These are phyloP conservation scores for Globodera rostochiensis DNA, from an alignment of 1,140 invertebrate genomes.

Conservation along the genomic window DNA sequence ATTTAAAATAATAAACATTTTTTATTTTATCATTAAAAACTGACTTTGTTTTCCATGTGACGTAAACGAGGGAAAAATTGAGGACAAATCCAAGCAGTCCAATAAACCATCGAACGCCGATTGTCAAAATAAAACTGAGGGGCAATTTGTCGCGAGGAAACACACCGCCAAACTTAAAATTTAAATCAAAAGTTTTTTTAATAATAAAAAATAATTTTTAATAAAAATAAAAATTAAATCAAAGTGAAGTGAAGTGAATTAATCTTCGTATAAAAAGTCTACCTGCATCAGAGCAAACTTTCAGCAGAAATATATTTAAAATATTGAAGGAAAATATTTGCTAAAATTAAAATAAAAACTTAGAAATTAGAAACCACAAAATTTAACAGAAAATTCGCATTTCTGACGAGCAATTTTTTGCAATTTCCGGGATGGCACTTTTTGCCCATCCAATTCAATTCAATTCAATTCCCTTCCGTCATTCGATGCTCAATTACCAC, in stretches of 20 bases:
- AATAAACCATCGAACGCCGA: not conserved
- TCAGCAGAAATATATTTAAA: too few species aligned
- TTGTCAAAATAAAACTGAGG: not conserved
- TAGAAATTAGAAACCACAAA: too few species aligned
- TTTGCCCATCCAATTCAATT: not conserved
- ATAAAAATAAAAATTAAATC: too few species aligned
- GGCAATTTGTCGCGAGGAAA: not conserved
- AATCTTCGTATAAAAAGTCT: too few species aligned
- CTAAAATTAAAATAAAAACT: too few species aligned
- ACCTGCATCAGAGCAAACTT: too few species aligned
- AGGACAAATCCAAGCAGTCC: not conserved
- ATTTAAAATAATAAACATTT: not conserved
- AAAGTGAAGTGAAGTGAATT: too few species aligned
- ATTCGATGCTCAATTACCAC: not conserved
- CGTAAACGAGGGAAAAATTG: constrained; percentile 3
- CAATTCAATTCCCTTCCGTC: not conserved
- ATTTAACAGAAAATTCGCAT: too few species aligned
- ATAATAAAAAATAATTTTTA: too few species aligned
- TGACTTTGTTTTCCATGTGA: constrained; percentile 3
- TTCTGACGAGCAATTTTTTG: not conserved
- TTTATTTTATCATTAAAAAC: not conserved
- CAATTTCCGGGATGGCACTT: not conserved
- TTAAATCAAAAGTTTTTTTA: not conserved
- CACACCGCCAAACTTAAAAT: not conserved
- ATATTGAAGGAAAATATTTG: too few species aligned